Conservation (phyloP, 1,140 invertebrate species). For the Sitophilus oryzae region DNA sequence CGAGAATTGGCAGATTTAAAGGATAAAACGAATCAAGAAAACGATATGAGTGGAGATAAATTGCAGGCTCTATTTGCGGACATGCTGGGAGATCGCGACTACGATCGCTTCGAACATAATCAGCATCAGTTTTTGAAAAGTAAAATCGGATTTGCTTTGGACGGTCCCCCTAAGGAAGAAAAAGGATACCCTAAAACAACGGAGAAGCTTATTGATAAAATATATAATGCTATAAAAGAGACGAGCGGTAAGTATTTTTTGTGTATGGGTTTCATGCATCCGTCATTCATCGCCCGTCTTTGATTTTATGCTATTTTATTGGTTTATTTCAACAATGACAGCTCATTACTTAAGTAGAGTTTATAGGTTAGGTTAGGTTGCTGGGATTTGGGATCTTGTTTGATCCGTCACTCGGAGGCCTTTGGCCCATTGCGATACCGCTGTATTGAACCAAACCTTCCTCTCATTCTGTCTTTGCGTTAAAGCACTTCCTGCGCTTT, state of each 20-base stretch:
- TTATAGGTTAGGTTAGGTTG: too few species aligned
- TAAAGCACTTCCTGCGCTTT: too few species aligned
- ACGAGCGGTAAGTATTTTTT: slow-evolving; percentile 31
- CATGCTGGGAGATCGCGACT: slow-evolving; percentile 36
- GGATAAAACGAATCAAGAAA: slow-evolving; percentile 1
- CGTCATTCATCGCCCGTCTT: neutral
- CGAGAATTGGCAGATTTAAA: slow-evolving; percentile 18
- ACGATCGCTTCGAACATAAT: slow-evolving; percentile 33
- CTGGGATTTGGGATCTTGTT: too few species aligned
- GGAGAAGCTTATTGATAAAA: slow-evolving; percentile 17
- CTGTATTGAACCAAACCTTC: too few species aligned
- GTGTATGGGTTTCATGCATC: neutral
- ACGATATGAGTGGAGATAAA: slow-evolving; percentile 24
- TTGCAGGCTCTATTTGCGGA: slow-evolving; percentile 35
- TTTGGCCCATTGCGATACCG: too few species aligned
- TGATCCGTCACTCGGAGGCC: too few species aligned
- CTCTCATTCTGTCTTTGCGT: too few species aligned
- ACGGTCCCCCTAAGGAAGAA: slow-evolving; percentile 27
- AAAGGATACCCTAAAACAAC: slow-evolving; percentile 27
- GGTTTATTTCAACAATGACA: too few species aligned
- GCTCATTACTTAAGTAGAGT: too few species aligned
- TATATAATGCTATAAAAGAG: slow-evolving; percentile 26
- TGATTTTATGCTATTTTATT: too few species aligned
- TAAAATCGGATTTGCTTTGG: slow-evolving; percentile 37
- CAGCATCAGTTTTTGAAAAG: slow-evolving; percentile 30